Evolutionary conservation across 2,888 invertebrate genomes (phyloP).

Genomic region (Dasysyrphus tricinctus): DNA sequence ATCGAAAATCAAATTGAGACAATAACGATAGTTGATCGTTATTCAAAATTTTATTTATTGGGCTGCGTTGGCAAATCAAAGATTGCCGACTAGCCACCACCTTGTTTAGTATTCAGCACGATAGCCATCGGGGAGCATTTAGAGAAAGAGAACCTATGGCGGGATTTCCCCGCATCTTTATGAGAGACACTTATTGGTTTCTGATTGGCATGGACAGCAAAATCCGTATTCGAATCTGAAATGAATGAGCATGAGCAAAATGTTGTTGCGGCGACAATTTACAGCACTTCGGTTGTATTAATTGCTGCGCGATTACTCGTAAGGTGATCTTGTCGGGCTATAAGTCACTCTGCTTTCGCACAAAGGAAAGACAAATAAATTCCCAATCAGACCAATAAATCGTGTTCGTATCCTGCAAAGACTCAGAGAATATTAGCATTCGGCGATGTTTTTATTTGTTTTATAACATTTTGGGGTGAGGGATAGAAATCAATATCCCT

Average conservation of each 20-base stretch:
- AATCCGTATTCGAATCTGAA: slow-evolving; percentile 61
- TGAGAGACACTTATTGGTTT: slow-evolving; percentile 61
- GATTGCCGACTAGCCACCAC: slow-evolving; percentile 53
- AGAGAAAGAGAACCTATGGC: slow-evolving; percentile 60
- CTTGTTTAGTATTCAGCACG: slow-evolving; percentile 64
- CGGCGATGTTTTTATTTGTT: slow-evolving; percentile 39
- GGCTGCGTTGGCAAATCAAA: slow-evolving; percentile 62
- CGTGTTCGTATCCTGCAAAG: slow-evolving; percentile 62
- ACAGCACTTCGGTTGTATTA: slow-evolving; percentile 70
- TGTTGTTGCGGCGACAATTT: slow-evolving; percentile 66
- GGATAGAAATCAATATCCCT: slow-evolving; percentile 75
- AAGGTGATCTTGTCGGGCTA: slow-evolving; percentile 65
- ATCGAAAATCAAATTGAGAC: slow-evolving; percentile 75
- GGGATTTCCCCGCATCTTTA: slow-evolving; percentile 48
- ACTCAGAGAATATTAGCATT: slow-evolving; percentile 57
- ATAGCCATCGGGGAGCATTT: slow-evolving; percentile 52
- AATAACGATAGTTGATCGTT: slow-evolving; percentile 72
- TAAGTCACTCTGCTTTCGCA: slow-evolving; percentile 68
- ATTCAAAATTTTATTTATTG: slow-evolving; percentile 76
- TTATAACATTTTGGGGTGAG: slow-evolving; percentile 61
- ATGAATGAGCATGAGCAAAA: slow-evolving; percentile 58
- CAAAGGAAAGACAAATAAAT: slow-evolving; percentile 72
- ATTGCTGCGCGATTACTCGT: slow-evolving; percentile 70
- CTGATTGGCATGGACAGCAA: slow-evolving; percentile 68
- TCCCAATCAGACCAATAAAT: slow-evolving; percentile 74